Conservation (phyloP, 2,888 invertebrate genomes). For the Pedicia rivosa region DNA sequence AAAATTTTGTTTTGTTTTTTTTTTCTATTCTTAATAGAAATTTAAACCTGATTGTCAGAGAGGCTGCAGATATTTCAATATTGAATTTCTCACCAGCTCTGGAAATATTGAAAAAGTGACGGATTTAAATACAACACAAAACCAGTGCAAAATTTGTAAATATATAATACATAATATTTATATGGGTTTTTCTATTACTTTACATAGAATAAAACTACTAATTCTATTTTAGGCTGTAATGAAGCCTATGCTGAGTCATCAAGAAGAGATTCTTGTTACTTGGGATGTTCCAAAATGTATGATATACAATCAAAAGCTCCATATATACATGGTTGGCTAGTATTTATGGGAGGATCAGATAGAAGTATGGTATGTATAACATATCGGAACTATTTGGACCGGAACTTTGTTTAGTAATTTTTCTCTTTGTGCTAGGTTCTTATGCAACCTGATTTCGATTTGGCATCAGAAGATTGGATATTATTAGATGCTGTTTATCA, state of each 20-base stretch:
- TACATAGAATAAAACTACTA: too few species aligned
- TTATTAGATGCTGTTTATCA: constrained; percentile 7
- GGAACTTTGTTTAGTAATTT: too few species aligned
- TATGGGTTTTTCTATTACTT: not conserved
- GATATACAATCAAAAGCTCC: constrained; percentile 8
- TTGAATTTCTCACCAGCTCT: constrained; percentile 8
- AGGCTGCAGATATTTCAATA: constrained; percentile 9
- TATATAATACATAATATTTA: not conserved
- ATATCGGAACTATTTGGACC: too few species aligned
- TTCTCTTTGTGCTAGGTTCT: constrained; percentile 7
- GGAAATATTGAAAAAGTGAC: constrained; percentile 7
- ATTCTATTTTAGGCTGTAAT: constrained; percentile 5
- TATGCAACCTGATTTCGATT: constrained; percentile 8
- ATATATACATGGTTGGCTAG: constrained; percentile 9
- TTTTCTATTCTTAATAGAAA: too few species aligned
- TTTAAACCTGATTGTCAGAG: constrained; percentile 8
- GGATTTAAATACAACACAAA: constrained; percentile 7
- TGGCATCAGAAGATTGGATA: constrained; percentile 9
- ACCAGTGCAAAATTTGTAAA: constrained; percentile 8
- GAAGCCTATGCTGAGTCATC: constrained; percentile 6
- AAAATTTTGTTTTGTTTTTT: not conserved
- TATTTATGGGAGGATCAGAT: constrained; percentile 8
- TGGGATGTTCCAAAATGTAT: constrained; percentile 9
- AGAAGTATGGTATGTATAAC: too few species aligned
- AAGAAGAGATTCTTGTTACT: constrained; percentile 6